phyloP scores from a whole-genome alignment of 1,140 invertebrate species.

The Conopomorpha cramerella region DNA sequence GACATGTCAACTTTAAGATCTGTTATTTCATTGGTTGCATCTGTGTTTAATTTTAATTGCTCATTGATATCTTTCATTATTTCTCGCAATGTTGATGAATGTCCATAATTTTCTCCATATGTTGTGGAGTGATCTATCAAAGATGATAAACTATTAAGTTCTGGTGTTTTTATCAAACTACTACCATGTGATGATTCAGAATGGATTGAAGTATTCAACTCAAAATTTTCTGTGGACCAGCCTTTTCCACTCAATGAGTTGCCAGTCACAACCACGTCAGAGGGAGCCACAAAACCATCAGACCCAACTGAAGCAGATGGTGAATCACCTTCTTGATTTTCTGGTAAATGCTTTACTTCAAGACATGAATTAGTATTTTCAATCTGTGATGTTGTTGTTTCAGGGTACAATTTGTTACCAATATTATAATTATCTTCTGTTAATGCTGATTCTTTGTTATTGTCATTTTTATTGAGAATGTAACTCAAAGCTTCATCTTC shows the following conservation, averaged over 20 bases:
- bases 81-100: conserved; percentile 66
- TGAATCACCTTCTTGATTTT: conserved; percentile 21
- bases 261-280: conserved; percentile 50
- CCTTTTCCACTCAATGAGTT: conserved; percentile 70
- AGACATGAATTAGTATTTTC: too few relatives aligned
- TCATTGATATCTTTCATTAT: conserved; percentile 61
- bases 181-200: conserved; percentile 52
- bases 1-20: conserved; percentile 19
- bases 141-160: conserved; percentile 54
- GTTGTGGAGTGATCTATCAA: conserved; percentile 58
- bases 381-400: conserved; percentile 11
- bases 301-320: conserved; percentile 32
- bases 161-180: conserved; percentile 50
- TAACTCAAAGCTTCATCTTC: conserved; percentile 71
- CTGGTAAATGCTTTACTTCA: too few relatives aligned
- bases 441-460: conserved; percentile 11
- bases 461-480: conserved; percentile 59
- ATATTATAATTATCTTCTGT: conserved; percentile 4
- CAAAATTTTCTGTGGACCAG: conserved; percentile 69
- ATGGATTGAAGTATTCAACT: conserved; percentile 37
- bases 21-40: conserved; percentile 25
- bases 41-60: conserved; percentile 44
- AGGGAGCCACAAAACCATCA: conserved; percentile 26
- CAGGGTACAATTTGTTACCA: too few relatives aligned
- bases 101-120: conserved; percentile 50